Percentiles rank a stretch among this genome's conserved stretches.
phyloP scores from a whole-genome alignment of 2,797 vertebrate species.

The Sphenodon punctatus region DNA sequence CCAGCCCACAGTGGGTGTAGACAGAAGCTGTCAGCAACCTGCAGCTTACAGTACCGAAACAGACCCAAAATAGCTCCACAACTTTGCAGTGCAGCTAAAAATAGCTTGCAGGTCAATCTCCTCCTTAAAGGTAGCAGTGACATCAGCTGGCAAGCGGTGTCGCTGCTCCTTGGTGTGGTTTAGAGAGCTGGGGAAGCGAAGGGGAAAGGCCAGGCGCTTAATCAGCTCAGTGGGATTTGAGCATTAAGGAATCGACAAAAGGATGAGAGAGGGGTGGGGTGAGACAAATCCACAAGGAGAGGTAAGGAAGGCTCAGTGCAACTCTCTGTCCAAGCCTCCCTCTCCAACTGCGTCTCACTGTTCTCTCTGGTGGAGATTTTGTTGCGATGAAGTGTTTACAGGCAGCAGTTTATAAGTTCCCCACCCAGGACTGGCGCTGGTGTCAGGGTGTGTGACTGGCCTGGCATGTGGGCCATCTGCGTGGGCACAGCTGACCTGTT shows the following conservation, averaged over 20 bases:
- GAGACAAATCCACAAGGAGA: background rate
- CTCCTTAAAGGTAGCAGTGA: conserved; percentile 40
- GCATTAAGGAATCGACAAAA: background rate
- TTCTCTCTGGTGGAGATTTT: no score
- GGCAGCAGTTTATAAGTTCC: background rate
- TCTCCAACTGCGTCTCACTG: background rate
- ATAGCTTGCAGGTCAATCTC: conserved; percentile 61
- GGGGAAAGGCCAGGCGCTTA: background rate
- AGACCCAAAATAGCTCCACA: conserved; percentile 60
- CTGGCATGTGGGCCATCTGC: background rate
- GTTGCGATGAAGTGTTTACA: no score
- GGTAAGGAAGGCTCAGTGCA: background rate
- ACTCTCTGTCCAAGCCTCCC: background rate
- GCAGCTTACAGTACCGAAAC: conserved; percentile 29
- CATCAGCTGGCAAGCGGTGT: background rate
- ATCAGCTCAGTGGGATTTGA: background rate
- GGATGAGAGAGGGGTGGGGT: background rate
- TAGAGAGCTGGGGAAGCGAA: background rate
- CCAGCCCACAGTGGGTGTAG: no score
- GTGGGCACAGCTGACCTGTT: background rate
- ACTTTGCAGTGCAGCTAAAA: conserved; percentile 49
- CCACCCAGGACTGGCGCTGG: background rate
- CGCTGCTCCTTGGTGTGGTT: background rate
- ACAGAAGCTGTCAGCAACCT: conserved; percentile 36
- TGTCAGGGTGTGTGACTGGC: conserved; percentile 17